Base-by-base conservation (phyloP, 2,888 invertebrate species). In the Crepidodera aurea region DNA sequence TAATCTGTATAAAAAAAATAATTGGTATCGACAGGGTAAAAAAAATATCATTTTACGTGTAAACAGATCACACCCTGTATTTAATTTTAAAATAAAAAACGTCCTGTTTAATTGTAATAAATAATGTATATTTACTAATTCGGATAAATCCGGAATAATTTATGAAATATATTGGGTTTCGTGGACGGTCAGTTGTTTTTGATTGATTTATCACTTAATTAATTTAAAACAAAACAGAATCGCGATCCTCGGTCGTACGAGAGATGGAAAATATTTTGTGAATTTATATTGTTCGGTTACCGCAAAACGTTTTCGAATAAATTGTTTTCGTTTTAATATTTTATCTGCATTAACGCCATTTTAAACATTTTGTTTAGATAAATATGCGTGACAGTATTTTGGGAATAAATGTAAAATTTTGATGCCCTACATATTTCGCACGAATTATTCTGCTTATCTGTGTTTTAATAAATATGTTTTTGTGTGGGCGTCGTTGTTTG, bases 121-220 rank as follows among this genome's bases (percentile, higher is more conserved):
- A 39, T 15, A 34, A 34, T 13, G 1, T 29, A n/a, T 13, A 34
- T n/a, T 2, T n/a, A 34, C 34, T 13, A 34, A 34, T 13, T 13
- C 13, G 12, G 3, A 13, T 13, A 12, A 34, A 34, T 34, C 34
- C 34, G 34, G 34, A 34, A 34, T 34, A 13, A 40, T 18, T 40
- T 16, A 40, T 40, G 13, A 18, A 40, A 40, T 40, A 16, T 40
- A 40, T 40, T 40, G 7, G 18, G 15, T 40, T 40, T 40, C 40
- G 16, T 48, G 27, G 48, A 39, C 46, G 56, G 34, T 48, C 34
- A 39, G 18, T 44, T 57, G 57, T 48, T 50, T 57, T 22, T 57
- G 57, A 57, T 57, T 57, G 57, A 57, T 57, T 39, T 57, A 50
- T 48, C 37, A 57, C 48, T 39, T 57, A 57, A 57, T 57, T 48